Percentiles rank a stretch among this genome's conserved stretches.
phyloP scores from a whole-genome alignment of 2,888 invertebrate species.

The Coleophora flavipennella region DNA sequence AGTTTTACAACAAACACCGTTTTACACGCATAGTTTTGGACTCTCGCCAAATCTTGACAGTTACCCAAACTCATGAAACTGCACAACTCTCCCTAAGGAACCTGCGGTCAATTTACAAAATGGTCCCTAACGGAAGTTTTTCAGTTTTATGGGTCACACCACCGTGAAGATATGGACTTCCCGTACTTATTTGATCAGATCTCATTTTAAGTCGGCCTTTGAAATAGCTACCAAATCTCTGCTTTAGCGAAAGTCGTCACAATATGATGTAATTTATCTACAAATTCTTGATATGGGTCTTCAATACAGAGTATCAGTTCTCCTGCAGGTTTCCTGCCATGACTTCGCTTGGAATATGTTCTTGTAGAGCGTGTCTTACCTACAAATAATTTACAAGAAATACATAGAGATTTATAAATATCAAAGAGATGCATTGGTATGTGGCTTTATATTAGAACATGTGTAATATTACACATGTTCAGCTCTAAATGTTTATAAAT shows the following conservation, averaged over 20 bases:
- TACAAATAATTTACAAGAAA: conserved; percentile 24
- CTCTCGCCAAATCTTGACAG: too few species aligned
- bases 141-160: too few species aligned
- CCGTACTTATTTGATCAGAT: too few species aligned
- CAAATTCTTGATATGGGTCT: background rate
- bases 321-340: background rate
- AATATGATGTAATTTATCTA: background rate
- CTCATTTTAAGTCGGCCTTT: too few species aligned
- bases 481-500: conserved; percentile 60
- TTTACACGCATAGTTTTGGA: background rate
- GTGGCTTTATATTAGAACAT: conserved; percentile 71
- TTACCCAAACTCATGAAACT: too few species aligned
- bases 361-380: conserved; percentile 7
- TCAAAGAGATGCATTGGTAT: conserved; percentile 72
- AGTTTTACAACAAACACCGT: background rate
- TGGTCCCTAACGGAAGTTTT: too few species aligned
- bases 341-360: background rate
- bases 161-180: too few species aligned
- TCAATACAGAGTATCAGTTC: background rate
- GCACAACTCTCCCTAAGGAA: too few species aligned
- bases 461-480: conserved; percentile 52
- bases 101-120: too few species aligned
- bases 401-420: conserved; percentile 56
- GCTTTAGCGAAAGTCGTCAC: background rate
- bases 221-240: too few species aligned